Conservation (phyloP, 2,113 vertebrate genomes). For the Setophaga kirtlandii region DNA sequence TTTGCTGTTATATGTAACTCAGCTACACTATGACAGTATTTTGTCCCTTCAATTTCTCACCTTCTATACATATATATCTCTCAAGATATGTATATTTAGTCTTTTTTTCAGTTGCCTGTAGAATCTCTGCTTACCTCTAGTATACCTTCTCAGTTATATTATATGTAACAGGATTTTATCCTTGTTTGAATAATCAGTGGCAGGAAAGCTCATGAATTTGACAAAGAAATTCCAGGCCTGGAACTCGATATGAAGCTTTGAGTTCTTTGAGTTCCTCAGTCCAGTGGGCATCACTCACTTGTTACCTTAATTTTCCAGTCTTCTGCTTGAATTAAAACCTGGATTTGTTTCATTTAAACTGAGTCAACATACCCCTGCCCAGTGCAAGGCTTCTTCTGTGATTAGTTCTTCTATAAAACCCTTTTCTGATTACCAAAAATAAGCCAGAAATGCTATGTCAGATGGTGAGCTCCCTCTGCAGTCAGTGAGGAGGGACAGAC, state of each 20-base stretch:
- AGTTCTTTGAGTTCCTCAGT: not conserved
- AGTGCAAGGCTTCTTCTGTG: not conserved
- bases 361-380: not conserved
- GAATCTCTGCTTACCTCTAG: not conserved
- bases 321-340: not conserved
- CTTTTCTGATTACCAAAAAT: not conserved
- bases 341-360: not conserved
- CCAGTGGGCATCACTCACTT: not conserved
- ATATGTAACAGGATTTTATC: not conserved
- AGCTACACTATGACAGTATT: not conserved
- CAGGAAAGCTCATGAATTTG: not conserved
- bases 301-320: not conserved
- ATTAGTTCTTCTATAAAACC: not conserved
- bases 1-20: not conserved
- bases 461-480: not conserved
- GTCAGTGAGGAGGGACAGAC: not conserved
- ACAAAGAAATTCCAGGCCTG: not conserved
- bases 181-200: not conserved
- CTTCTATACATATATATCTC: not conserved
- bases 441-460: not conserved
- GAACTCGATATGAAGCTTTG: not conserved
- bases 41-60: not conserved
- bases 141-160: not conserved
- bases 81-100: not conserved
- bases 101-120: not conserved